These are phyloP conservation scores for Corvus cornix DNA, from an alignment of 2,113 vertebrate species.

Conservation along the genomic window DNA sequence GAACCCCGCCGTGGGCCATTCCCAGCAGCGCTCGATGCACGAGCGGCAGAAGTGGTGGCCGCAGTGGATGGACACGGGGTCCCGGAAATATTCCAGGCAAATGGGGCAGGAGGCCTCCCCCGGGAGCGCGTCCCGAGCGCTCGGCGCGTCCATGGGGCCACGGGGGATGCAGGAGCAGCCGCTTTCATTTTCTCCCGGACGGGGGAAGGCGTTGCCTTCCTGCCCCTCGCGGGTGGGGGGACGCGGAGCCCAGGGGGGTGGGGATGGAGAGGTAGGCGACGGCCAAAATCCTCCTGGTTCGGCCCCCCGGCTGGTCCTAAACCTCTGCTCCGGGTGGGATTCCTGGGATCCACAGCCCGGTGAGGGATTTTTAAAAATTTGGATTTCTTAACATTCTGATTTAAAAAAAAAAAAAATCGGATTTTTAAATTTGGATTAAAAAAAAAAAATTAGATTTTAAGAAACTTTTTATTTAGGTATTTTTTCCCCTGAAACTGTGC, in stretches of 20 bases:
- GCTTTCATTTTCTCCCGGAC: background rate
- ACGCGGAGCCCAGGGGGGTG: background rate
- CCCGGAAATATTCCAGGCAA: slow-evolving; percentile 50
- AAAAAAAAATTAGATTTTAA: background rate
- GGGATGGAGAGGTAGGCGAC: rapidly evolving
- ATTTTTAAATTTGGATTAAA: background rate
- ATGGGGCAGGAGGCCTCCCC: slow-evolving; percentile 55
- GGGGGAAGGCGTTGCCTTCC: background rate
- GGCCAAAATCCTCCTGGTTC: background rate
- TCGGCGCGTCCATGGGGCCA: background rate
- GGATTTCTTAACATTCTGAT: background rate
- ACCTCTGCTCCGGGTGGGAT: background rate
- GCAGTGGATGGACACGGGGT: slow-evolving; percentile 63
- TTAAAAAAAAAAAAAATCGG: too few relatives aligned
- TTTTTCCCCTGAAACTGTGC: rapidly evolving
- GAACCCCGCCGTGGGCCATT: rapidly evolving
- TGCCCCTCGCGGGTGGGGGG: background rate
- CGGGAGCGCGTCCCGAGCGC: background rate
- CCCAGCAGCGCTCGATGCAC: slow-evolving; percentile 57
- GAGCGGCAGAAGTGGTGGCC: slow-evolving; percentile 60
- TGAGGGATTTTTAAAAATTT: background rate
- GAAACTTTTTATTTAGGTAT: too few relatives aligned
- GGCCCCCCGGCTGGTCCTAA: rapidly evolving
- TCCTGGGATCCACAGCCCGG: background rate
- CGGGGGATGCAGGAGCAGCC: rapidly evolving